Conservation (phyloP, 37 sponge, comb jelly and placozoan genomes). For the Oopsacas minuta region DNA sequence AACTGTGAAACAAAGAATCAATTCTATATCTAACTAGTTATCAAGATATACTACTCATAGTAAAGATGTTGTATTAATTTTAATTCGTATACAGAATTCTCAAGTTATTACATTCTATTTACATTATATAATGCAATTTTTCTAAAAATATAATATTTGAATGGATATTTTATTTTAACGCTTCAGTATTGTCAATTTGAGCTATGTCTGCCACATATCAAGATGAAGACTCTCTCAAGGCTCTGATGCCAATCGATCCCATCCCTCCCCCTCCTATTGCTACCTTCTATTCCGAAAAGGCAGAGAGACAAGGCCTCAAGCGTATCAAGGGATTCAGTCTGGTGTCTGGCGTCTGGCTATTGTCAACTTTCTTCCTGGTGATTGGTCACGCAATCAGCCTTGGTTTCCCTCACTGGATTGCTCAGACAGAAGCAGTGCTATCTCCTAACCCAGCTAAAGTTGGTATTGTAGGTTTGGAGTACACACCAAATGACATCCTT, state of each 20-base stretch:
- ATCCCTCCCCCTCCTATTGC: background rate
- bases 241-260: background rate
- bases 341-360: background rate
- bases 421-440: background rate
- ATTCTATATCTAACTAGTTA: no score
- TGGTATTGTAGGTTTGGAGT: background rate
- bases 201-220: background rate
- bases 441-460: background rate
- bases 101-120: background rate
- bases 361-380: background rate
- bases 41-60: no score
- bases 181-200: background rate
- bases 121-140: background rate
- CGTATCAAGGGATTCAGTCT: conserved; percentile 9
- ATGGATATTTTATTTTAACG: background rate
- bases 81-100: background rate
- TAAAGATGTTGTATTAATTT: background rate
- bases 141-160: background rate
- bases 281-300: background rate
- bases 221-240: background rate
- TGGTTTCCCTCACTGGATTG: background rate
- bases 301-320: background rate
- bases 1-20: background rate
- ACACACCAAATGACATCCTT: background rate
- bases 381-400: background rate